Evolutionary conservation across 1,140 invertebrate species (phyloP), one percentile per base, ranked within the genome.

Genomic region (Coelopa frigida): DNA sequence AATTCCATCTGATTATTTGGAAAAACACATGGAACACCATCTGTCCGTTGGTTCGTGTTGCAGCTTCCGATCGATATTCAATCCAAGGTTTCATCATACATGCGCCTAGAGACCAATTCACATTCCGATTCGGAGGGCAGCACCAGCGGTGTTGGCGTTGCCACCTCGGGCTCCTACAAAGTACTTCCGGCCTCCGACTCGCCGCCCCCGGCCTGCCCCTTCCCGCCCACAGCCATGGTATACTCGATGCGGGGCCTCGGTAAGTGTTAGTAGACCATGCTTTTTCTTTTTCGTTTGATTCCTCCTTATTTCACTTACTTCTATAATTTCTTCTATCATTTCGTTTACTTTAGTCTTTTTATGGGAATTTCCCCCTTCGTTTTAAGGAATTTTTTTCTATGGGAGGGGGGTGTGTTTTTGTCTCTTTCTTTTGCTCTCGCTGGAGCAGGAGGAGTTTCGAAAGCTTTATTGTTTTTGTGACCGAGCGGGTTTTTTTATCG

Each of bases 21-120:
- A n/a, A n/a, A n/a, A n/a, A n/a, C n/a, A n/a, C n/a, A n/a, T n/a
- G 29, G 10, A 10, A 31, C n/a, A n/a, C n/a, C n/a, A n/a, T n/a
- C n/a, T n/a, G n/a, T n/a, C n/a, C n/a, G n/a, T n/a, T n/a, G n/a
- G n/a, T n/a, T 29, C n/a, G 27, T 8, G 12, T 32, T 12, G 10
- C 67, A 95, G 92, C 75, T 97, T 59, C 90, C 92, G 36, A 73
- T 81, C 24, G 92, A 94, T 60, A 81, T 94, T 33, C 92, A 95
- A 73, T 82, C 88, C 20, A 85, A 93, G 73, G 88, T 94, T 2
- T 81, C 83, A 32, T 80, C 78, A 14, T 87, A 87, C 57, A 78
- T 88, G 48, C 78, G 80, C 58, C 72, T 75, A 35, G 82, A 82
- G 62, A 74, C 83, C 65, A 76, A 82, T 75, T 73, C 77, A 53